A percentile compares a stretch with the other conserved stretches of the same genome.
These are phyloP conservation scores for Panthera tigris DNA, from an alignment of 2,113 vertebrate genomes.

Conservation along the genomic window DNA sequence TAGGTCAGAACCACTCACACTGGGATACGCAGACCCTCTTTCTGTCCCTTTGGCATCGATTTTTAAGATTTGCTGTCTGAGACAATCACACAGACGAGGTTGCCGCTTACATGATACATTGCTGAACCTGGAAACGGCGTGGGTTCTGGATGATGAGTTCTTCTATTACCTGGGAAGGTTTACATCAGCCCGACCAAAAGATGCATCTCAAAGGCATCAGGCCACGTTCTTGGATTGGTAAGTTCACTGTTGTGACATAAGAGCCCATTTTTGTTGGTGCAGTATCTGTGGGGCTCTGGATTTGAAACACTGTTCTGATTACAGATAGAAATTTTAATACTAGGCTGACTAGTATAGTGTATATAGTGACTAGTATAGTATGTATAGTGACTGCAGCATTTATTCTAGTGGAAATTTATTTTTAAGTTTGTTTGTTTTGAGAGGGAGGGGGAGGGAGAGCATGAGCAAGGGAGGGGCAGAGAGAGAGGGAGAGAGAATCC, in stretches of 20 bases:
- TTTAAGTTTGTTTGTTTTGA: background rate
- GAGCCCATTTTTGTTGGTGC: background rate
- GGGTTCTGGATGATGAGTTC: background rate
- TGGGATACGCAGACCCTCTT: background rate
- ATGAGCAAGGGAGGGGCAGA: no score
- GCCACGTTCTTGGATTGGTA: background rate
- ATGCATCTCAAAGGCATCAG: background rate
- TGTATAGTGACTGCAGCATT: background rate
- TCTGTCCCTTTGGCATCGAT: background rate
- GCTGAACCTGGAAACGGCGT: background rate
- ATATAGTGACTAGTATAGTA: no score
- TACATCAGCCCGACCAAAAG: background rate
- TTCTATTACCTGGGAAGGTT: background rate
- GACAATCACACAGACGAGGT: background rate
- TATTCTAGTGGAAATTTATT: background rate
- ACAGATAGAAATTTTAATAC: background rate
- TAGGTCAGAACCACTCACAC: background rate
- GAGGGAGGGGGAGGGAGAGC: no score
- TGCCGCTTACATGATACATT: background rate
- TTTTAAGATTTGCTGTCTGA: background rate
- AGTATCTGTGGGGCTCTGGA: background rate
- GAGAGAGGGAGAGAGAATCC: no score
- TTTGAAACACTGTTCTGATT: background rate
- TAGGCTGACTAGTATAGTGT: no score
- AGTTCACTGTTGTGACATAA: rapidly evolving